These are phyloP conservation scores for Pomacea canaliculata DNA, from an alignment of 2,888 invertebrate species.

Conservation along the genomic window DNA sequence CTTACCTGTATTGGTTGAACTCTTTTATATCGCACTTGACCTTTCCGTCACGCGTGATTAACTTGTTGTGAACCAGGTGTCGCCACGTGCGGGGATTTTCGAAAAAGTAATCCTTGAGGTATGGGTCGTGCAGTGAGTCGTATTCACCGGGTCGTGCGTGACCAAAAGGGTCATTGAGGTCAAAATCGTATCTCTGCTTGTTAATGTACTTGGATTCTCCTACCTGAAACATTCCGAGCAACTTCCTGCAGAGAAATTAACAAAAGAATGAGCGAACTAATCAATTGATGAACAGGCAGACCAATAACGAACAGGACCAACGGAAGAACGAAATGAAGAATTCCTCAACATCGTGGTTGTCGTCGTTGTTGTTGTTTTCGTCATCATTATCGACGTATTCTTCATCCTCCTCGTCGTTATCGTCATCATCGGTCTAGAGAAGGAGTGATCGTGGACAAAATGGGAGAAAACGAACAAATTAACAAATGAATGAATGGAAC, in stretches of 20 bases:
- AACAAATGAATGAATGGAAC: too few relatives aligned
- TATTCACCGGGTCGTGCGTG: conserved; percentile 52
- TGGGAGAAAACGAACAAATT: too few relatives aligned
- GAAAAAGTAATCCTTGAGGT: conserved; percentile 48
- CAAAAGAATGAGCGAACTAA: not conserved
- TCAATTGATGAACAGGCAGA: not conserved
- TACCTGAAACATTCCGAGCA: conserved; percentile 23
- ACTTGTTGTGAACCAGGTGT: conserved; percentile 41
- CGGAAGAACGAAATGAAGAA: conserved; percentile 1
- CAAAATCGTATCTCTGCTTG: conserved; percentile 53
- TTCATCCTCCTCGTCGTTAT: too few relatives aligned
- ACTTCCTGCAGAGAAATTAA: not conserved
- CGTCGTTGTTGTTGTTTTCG: too few relatives aligned
- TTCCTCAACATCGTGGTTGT: too few relatives aligned
- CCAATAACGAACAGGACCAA: not conserved
- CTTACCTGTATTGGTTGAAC: conserved; percentile 76
- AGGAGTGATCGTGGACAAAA: too few relatives aligned
- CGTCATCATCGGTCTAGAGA: too few relatives aligned
- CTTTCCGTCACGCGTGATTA: conserved; percentile 31
- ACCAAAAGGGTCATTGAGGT: conserved; percentile 57
- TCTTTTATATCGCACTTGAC: conserved; percentile 77
- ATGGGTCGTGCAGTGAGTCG: conserved; percentile 60
- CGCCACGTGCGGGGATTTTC: conserved; percentile 35
- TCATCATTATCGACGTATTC: too few relatives aligned
- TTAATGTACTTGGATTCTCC: conserved; percentile 42